Percentiles rank a stretch among this genome's conserved stretches.
These are phyloP conservation scores for Aporophyla nigra DNA, from an alignment of 2,888 invertebrate genomes.

Conservation along the genomic window DNA sequence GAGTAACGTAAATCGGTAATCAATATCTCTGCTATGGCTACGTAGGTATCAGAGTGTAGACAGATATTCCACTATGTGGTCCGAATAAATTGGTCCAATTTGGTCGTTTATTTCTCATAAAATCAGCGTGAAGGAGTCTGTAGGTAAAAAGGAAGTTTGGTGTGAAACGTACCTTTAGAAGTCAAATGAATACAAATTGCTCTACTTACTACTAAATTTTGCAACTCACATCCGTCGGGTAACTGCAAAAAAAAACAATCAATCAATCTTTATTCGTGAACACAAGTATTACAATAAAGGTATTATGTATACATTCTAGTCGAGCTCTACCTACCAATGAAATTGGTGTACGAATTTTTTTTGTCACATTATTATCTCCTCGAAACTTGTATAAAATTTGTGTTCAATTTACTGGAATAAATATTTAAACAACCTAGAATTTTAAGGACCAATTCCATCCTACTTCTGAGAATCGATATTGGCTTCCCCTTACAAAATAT, in stretches of 20 bases:
- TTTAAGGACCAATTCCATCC: background rate
- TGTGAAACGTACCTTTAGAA: too few species aligned
- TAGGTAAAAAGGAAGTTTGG: too few species aligned
- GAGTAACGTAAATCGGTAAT: conserved; percentile 81
- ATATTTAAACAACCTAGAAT: conserved; percentile 11
- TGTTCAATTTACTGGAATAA: conserved; percentile 22
- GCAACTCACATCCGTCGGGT: background rate
- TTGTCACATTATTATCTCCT: background rate
- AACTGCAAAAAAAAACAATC: background rate
- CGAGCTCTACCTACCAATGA: too few species aligned
- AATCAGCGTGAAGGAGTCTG: too few species aligned
- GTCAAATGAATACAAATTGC: too few species aligned
- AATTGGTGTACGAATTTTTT: too few species aligned
- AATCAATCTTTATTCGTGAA: too few species aligned
- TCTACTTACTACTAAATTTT: background rate
- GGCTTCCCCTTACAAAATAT: conserved; percentile 26
- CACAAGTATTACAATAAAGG: too few species aligned
- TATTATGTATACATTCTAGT: too few species aligned
- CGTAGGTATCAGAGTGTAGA: conserved; percentile 5
- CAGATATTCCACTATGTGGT: background rate
- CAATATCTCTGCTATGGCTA: conserved; percentile 74
- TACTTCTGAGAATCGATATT: background rate
- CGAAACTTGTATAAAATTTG: background rate
- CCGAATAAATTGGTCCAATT: background rate
- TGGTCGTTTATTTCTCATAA: too few species aligned